Conservation (phyloP, 2,888 invertebrate genomes). For the Himalopsyche japonica region DNA sequence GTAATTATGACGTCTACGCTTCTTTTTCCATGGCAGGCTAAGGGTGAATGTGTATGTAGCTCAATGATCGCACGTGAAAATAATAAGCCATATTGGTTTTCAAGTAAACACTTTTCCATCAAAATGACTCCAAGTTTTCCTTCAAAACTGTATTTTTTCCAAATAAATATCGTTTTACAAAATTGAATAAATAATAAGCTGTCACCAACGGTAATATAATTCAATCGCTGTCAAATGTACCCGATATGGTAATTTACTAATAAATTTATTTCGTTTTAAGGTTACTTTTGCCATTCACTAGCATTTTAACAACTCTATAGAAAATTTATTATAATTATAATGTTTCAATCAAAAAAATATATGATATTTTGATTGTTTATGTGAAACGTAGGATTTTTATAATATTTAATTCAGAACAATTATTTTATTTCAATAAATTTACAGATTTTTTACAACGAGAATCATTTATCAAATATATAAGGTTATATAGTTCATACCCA, state of each 20-base stretch:
- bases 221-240: background rate
- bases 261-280: background rate
- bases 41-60: too few relatives aligned
- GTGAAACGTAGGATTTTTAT: background rate
- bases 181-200: background rate
- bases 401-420: background rate
- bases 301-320: background rate
- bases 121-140: background rate
- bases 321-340: background rate
- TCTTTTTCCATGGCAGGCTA: too few relatives aligned
- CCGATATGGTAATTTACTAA: background rate
- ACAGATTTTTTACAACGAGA: too few relatives aligned
- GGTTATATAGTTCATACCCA: too few relatives aligned
- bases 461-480: too few relatives aligned
- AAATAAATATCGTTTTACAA: background rate
- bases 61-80: too few relatives aligned
- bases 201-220: background rate
- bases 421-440: too few relatives aligned
- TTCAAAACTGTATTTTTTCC: background rate
- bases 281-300: background rate
- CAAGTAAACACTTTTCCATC: background rate
- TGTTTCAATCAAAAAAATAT: background rate
- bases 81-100: background rate
- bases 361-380: background rate
- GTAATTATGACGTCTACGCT: too few relatives aligned